phyloP scores from a whole-genome alignment of 1,140 invertebrate genomes.

The Doryteuthis pealeii region DNA sequence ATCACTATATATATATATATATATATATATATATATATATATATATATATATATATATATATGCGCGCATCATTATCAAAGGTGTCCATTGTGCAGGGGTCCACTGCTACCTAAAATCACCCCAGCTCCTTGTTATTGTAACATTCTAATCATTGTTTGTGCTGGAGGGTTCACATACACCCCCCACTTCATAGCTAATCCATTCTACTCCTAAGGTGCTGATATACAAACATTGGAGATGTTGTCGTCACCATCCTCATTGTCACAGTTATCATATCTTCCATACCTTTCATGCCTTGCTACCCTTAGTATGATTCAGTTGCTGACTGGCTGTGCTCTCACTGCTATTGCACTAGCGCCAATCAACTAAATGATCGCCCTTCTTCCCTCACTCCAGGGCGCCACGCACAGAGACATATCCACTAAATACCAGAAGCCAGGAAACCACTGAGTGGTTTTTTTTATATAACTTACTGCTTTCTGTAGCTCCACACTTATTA shows the following conservation, averaged over 20 bases:
- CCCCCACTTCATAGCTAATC: neutral
- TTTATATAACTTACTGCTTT: too few relatives aligned
- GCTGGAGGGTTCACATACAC: constrained; percentile 7
- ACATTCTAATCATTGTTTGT: constrained; percentile 11
- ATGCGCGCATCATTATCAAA: neutral
- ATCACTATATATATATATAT: too few relatives aligned
- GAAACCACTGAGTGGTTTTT: neutral
- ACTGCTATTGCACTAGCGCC: neutral
- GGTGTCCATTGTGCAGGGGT: neutral
- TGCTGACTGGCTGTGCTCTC: constrained; percentile 1
- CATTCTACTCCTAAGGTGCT: constrained; percentile 6
- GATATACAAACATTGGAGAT: constrained; percentile 9
- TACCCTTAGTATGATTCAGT: constrained; percentile 8
- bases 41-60: too few relatives aligned
- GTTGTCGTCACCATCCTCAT: neutral
- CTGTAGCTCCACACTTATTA: too few relatives aligned
- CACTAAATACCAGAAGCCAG: neutral
- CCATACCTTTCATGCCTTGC: constrained; percentile 9
- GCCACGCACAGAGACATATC: constrained; percentile 5
- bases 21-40: too few relatives aligned
- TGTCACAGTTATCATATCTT: constrained; percentile 8
- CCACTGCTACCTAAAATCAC: constrained; percentile 4
- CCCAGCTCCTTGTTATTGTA: constrained; percentile 9
- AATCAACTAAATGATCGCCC: neutral
- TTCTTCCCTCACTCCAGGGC: neutral